Evolutionary conservation across 2,113 vertebrate species (phyloP).

Genomic region (Lepisosteus oculatus): DNA sequence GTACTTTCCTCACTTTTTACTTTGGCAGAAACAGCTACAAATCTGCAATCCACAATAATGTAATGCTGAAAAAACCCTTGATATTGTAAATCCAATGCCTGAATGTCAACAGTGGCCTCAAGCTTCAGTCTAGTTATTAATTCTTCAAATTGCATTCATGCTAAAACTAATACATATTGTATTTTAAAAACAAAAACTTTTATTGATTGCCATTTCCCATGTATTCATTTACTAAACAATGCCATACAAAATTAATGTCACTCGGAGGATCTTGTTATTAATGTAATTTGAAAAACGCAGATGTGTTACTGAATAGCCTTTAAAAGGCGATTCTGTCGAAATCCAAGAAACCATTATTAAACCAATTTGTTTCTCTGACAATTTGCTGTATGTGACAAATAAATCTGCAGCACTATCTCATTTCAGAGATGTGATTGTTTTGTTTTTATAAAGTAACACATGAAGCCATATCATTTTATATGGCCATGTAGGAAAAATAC

Average conservation of each 20-base stretch:
- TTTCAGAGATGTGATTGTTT: too few species aligned
- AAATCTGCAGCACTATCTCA: too few species aligned
- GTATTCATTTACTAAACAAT: slow-evolving; percentile 5
- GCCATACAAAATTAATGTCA: neutral
- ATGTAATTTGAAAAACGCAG: neutral
- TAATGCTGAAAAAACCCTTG: neutral
- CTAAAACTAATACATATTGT: slow-evolving; percentile 2
- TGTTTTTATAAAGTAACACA: too few species aligned
- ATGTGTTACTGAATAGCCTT: neutral
- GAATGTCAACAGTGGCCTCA: neutral
- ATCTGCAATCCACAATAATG: neutral
- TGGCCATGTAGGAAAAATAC: too few species aligned
- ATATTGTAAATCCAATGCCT: neutral
- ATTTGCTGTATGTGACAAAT: too few species aligned
- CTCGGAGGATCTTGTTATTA: neutral
- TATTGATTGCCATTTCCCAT: slow-evolving; percentile 4
- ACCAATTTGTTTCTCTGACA: neutral
- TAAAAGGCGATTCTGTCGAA: neutral
- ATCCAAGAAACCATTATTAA: slow-evolving; percentile 5
- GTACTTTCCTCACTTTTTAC: too few species aligned
- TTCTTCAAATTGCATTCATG: neutral
- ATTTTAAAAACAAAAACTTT: neutral
- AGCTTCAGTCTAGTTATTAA: neutral
- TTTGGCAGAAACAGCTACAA: too few species aligned
- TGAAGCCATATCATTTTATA: too few species aligned